Conservation (phyloP, 2,113 vertebrate species). For the Triplophysa siluroides region DNA sequence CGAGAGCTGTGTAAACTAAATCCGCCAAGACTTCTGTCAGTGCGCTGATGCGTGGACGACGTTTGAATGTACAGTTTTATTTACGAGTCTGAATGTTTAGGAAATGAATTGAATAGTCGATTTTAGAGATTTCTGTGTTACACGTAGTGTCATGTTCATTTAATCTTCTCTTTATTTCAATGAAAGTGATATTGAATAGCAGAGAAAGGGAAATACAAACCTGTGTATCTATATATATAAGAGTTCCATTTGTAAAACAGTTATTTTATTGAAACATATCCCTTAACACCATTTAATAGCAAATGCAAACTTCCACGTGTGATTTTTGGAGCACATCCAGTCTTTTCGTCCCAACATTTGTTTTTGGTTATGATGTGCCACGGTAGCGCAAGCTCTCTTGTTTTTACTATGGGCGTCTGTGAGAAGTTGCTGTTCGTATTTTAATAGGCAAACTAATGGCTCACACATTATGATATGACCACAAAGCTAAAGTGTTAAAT, state of each 20-base stretch:
- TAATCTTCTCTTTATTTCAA: neutral
- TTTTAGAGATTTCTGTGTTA: too few relatives aligned
- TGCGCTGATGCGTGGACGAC: neutral
- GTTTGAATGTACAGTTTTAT: neutral
- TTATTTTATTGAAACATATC: too few relatives aligned
- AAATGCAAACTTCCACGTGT: neutral
- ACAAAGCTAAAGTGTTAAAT: slow-evolving; percentile 15
- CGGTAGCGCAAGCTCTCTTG: slow-evolving; percentile 37
- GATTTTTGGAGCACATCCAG: slow-evolving; percentile 29
- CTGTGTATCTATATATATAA: too few relatives aligned
- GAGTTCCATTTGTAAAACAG: too few relatives aligned
- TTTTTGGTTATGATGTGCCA: slow-evolving; percentile 61
- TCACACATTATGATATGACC: slow-evolving; percentile 41
- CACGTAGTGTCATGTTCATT: too few relatives aligned
- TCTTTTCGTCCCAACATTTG: slow-evolving; percentile 54
- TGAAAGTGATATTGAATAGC: neutral
- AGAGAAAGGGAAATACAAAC: too few relatives aligned
- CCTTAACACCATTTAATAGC: too few relatives aligned
- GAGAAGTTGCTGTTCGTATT: slow-evolving; percentile 52
- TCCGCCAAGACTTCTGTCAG: neutral
- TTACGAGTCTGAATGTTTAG: neutral
- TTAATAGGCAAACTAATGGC: slow-evolving; percentile 51
- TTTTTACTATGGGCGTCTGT: slow-evolving; percentile 54
- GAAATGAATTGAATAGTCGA: neutral
- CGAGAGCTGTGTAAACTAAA: neutral